phyloP scores from a whole-genome alignment of 2,888 invertebrate genomes.

The Abscondita cerata region DNA sequence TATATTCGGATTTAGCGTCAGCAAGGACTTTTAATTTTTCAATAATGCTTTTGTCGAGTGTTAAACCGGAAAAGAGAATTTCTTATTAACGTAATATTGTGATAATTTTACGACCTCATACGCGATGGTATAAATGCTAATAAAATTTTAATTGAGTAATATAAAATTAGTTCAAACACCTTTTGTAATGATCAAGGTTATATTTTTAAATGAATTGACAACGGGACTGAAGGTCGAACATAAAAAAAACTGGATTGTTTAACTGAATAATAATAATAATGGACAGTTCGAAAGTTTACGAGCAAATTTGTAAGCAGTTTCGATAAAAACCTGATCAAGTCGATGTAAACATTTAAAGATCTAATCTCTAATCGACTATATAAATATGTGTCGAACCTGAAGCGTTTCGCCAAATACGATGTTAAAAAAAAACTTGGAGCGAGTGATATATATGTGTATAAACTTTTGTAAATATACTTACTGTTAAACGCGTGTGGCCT shows the following conservation, averaged over 20 bases:
- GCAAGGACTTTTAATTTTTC: background rate
- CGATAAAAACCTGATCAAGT: constrained; percentile 35
- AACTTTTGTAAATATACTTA: constrained; percentile 17
- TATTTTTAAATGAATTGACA: constrained; percentile 13
- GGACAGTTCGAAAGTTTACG: constrained; percentile 34
- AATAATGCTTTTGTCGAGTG: background rate
- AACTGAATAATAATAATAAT: constrained; percentile 28
- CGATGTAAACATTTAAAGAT: constrained; percentile 36
- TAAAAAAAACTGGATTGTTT: constrained; percentile 21
- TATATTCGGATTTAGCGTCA: too few relatives aligned
- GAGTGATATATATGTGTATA: background rate
- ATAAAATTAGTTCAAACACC: constrained; percentile 23
- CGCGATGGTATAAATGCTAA: background rate
- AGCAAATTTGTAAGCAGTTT: constrained; percentile 35
- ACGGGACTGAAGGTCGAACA: constrained; percentile 25
- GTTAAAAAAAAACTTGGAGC: background rate
- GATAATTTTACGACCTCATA: constrained; percentile 1
- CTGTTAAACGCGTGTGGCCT: constrained; percentile 39
- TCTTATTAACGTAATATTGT: background rate
- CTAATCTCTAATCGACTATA: constrained; percentile 36
- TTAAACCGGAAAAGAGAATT: background rate
- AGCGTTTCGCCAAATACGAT: constrained; percentile 18
- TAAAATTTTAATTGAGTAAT: constrained; percentile 23
- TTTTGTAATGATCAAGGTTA: constrained; percentile 25
- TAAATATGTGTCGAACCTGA: constrained; percentile 18